A percentile compares a stretch with the other conserved stretches of the same genome.
Conservation (phyloP, 2,888 invertebrate genomes). For the Xanthorhoe designata region DNA sequence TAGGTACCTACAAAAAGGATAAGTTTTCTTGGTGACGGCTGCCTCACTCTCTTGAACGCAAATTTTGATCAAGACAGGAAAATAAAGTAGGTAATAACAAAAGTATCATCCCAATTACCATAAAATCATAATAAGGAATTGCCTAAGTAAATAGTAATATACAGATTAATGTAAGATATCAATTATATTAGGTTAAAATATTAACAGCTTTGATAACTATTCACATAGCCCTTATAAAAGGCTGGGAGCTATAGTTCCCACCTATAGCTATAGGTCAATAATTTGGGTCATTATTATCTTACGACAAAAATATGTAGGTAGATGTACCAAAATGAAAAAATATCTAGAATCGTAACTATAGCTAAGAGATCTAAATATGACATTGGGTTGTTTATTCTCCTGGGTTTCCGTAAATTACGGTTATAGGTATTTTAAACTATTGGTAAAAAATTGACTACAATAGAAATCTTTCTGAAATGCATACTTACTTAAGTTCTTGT, state of each 20-base stretch:
- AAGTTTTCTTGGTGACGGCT: too few species aligned
- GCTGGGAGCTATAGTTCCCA: too few species aligned
- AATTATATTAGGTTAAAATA: slow-evolving; percentile 4
- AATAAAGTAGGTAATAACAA: neutral
- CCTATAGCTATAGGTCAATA: slow-evolving; percentile 40
- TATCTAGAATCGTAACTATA: neutral
- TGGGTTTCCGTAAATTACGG: neutral
- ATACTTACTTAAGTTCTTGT: neutral
- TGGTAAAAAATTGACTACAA: neutral
- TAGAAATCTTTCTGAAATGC: neutral
- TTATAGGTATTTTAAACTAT: neutral
- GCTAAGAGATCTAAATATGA: neutral
- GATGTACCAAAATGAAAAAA: neutral
- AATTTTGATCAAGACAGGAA: too few species aligned
- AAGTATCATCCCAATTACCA: neutral
- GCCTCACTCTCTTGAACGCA: too few species aligned
- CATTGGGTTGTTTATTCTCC: neutral
- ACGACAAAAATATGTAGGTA: neutral
- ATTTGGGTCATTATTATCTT: neutral
- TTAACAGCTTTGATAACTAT: slow-evolving; percentile 23
- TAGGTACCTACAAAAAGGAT: too few species aligned
- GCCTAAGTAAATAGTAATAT: slow-evolving; percentile 16
- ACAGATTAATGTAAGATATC: slow-evolving; percentile 14
- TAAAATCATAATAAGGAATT: neutral
- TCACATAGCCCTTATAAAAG: too few species aligned